A percentile compares a stretch with the other conserved stretches of the same genome.
Evolutionary conservation across 1,140 invertebrate genomes (phyloP).

Genomic region (Nasonia giraulti): DNA sequence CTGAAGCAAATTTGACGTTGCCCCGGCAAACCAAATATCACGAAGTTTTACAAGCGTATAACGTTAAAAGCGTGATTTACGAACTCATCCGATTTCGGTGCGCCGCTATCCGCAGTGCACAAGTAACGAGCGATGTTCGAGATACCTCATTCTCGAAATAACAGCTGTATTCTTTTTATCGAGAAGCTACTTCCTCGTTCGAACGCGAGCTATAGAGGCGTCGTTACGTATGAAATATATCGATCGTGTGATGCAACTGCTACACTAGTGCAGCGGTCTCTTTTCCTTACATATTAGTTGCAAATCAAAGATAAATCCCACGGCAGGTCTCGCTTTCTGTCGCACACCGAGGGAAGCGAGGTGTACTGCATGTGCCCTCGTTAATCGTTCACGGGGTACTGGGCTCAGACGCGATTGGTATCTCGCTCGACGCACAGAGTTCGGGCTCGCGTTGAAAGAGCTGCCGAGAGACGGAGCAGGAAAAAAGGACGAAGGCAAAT

Average conservation of each 20-base stretch:
- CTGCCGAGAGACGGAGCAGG: constrained; percentile 34
- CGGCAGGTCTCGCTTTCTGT: constrained; percentile 44
- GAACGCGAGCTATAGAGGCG: no score
- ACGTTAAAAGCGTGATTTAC: constrained; percentile 42
- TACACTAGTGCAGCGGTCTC: no score
- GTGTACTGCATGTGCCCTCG: constrained; percentile 57
- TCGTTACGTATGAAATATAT: no score
- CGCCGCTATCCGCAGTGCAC: background rate
- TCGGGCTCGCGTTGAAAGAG: constrained; percentile 49
- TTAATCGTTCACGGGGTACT: constrained; percentile 66
- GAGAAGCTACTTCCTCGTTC: background rate
- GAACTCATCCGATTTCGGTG: constrained; percentile 30
- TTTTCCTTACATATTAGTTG: no score
- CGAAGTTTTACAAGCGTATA: constrained; percentile 36
- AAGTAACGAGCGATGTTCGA: background rate
- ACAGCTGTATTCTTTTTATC: background rate
- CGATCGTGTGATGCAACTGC: no score
- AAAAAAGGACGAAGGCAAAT: constrained; percentile 57
- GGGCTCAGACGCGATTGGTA: constrained; percentile 62
- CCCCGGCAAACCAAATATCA: constrained; percentile 29
- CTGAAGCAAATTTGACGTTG: constrained; percentile 21
- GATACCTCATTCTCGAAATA: constrained; percentile 8
- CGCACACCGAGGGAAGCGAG: constrained; percentile 44
- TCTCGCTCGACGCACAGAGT: constrained; percentile 58
- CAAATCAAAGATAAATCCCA: constrained; percentile 21